phyloP scores from a whole-genome alignment of 2,888 invertebrate species.

The Athalia circularis region DNA sequence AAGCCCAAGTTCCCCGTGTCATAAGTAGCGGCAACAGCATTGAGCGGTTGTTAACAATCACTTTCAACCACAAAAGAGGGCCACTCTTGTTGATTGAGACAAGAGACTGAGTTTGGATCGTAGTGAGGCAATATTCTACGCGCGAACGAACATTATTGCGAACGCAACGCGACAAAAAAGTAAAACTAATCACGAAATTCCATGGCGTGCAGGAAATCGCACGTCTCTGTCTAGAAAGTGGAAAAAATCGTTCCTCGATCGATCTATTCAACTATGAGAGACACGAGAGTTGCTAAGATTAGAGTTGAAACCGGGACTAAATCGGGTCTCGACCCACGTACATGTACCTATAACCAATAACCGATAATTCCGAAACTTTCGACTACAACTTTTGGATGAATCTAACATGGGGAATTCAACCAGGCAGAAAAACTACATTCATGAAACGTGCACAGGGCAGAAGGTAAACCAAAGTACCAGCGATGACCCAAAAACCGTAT shows the following conservation, averaged over 20 bases:
- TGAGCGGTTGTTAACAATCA: slow-evolving; percentile 44
- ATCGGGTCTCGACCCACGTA: background rate
- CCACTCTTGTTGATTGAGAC: slow-evolving; percentile 44
- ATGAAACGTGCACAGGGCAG: too few species aligned
- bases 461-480: background rate
- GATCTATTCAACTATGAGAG: background rate
- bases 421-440: too few species aligned
- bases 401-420: too few species aligned
- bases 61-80: slow-evolving; percentile 46
- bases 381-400: too few species aligned
- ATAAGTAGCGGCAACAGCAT: slow-evolving; percentile 42
- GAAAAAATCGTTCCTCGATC: slow-evolving; percentile 60
- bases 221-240: slow-evolving; percentile 68
- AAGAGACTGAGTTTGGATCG: slow-evolving; percentile 35
- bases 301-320: background rate
- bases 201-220: slow-evolving; percentile 61
- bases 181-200: slow-evolving; percentile 66
- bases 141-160: slow-evolving; percentile 71
- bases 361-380: slow-evolving; percentile 20
- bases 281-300: background rate
- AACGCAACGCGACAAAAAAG: slow-evolving; percentile 56
- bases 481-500: background rate
- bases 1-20: slow-evolving; percentile 34
- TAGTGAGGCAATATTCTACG: slow-evolving; percentile 63
- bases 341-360: background rate